Base-by-base conservation (phyloP, 2,888 invertebrate species). In the Hypsopygia costalis region DNA sequence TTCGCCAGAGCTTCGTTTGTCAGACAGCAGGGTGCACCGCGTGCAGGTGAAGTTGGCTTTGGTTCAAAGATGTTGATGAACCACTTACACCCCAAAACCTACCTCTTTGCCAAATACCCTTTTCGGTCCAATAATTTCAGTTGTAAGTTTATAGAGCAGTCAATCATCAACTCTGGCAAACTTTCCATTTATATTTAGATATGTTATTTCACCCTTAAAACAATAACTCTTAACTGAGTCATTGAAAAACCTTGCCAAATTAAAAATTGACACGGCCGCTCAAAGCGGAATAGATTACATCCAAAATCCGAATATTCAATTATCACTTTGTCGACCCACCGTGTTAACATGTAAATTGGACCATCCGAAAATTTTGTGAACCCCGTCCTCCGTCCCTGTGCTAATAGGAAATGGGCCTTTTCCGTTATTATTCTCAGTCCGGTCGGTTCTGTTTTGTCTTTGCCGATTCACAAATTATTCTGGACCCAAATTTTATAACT, bases 291-390 rank as follows among this genome's bases (percentile, higher is more conserved):
- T 68, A 65, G 68, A 72, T 76, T 76, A 73, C 72, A 68, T 57
- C 49, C 56, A 62, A 69, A 65, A 60, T 57, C 59, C 55, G 62
- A 61, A 61, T 63, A 77, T 81, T 82, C 79, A 81, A 82, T 81
- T 79, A 81, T 70, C 60, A 60, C 58, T 69, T 73, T 72, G 73
- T 71, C 59, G 59, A 47, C 46, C 52, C 49, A 42, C 52, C 58
- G 64, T 71, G 81, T 82, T 81, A 80, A 79, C 81, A 85, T 85
- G 82, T 69, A 83, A 85, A 85, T 85, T 77, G 71, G 67, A 55
- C 68, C 70, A 67, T 72, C 74, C 68, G 69, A 74, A 80, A 73
- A 71, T 77, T 75, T 69, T 60, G 70, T 61, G 71, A 68, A 61
- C 62, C 60, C 58, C 50, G 55, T 58, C 65, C 69, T 63, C 56